A percentile compares a stretch with the other conserved stretches of the same genome.
These are phyloP conservation scores for Isurus oxyrinchus DNA, from an alignment of 2,113 vertebrate species.

Conservation along the genomic window DNA sequence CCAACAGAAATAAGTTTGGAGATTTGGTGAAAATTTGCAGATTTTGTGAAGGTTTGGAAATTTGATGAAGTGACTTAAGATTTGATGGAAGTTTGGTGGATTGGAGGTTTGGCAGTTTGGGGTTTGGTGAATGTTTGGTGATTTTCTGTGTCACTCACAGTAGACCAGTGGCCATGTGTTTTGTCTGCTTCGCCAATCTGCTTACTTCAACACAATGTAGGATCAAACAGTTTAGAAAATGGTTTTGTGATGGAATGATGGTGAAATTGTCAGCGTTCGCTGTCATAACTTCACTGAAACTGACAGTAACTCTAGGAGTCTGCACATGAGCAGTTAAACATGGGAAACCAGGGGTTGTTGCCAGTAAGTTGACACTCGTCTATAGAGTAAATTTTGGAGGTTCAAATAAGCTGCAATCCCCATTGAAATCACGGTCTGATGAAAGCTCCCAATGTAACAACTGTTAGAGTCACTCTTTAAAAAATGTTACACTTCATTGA, in stretches of 20 bases:
- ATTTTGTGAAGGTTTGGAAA: not conserved
- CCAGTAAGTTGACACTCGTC: too few species aligned
- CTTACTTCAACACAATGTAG: not conserved
- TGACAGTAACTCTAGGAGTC: too few species aligned
- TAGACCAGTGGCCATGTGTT: too few species aligned
- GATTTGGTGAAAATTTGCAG: not conserved
- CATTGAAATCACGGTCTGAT: not conserved
- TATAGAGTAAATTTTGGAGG: too few species aligned
- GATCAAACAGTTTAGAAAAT: not conserved
- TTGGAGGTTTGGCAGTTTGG: too few species aligned
- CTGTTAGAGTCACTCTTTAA: too few species aligned
- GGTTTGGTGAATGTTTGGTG: not conserved
- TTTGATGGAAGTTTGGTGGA: not conserved
- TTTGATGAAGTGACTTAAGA: not conserved
- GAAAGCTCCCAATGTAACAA: too few species aligned
- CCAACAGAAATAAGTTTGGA: not conserved
- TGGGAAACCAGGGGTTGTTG: too few species aligned
- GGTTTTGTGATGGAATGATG: not conserved
- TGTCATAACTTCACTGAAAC: not conserved
- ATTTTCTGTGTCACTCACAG: not conserved
- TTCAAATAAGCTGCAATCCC: too few species aligned
- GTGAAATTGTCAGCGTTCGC: not conserved
- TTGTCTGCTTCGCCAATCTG: too few species aligned
- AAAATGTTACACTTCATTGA: too few species aligned
- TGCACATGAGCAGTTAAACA: not conserved